Conservation (phyloP, 2,113 vertebrate species). For the Rousettus leschenaultii region DNA sequence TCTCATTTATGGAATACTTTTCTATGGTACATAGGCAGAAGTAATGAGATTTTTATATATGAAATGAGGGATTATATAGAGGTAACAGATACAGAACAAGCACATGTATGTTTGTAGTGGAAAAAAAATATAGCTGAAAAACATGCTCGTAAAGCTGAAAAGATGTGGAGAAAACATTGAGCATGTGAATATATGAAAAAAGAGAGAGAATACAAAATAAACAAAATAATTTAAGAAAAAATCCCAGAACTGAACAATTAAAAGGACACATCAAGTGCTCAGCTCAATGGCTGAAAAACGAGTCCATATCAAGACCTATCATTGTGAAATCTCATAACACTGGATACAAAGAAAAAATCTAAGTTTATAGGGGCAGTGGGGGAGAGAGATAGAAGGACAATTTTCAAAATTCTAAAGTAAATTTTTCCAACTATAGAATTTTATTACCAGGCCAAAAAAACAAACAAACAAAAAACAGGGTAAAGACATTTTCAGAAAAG, state of each 20-base stretch:
- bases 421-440: background rate
- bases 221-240: background rate
- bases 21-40: background rate
- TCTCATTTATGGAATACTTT: background rate
- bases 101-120: background rate
- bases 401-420: background rate
- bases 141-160: background rate
- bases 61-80: background rate
- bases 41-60: background rate
- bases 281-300: background rate
- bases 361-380: background rate
- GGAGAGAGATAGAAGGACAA: background rate
- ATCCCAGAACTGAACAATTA: background rate
- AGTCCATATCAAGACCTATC: background rate
- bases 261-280: background rate
- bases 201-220: background rate
- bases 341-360: background rate
- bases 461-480: background rate
- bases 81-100: background rate
- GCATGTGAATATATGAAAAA: background rate
- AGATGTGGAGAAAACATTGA: background rate
- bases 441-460: background rate
- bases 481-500: background rate
- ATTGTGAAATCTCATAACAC: background rate
- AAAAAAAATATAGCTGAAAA: background rate